Percentiles rank a stretch among this genome's conserved stretches.
Conservation (phyloP, 2,888 invertebrate genomes). For the Embidobia sp. region DNA sequence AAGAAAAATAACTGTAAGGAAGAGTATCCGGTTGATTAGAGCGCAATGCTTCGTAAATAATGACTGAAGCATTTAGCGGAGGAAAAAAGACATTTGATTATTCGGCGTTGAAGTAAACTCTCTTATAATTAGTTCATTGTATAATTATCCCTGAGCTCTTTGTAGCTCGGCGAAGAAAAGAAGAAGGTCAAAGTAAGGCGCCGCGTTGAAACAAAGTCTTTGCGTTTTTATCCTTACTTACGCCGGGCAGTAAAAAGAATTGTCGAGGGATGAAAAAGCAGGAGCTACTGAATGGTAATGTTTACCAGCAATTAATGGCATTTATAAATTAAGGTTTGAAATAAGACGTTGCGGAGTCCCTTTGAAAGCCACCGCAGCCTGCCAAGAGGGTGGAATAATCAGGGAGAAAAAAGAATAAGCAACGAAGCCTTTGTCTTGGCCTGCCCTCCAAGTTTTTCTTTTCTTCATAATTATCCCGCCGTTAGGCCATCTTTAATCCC, state of each 20-base stretch:
- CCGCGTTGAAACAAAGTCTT: conserved; percentile 63
- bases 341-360: conserved; percentile 62
- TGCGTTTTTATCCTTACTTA: conserved; percentile 70
- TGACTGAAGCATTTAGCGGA: neutral
- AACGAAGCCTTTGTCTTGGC: conserved; percentile 74
- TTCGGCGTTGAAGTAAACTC: conserved; percentile 47
- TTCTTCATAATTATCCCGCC: conserved; percentile 78
- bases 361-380: conserved; percentile 62
- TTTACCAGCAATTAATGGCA: conserved; percentile 75
- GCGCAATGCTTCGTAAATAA: conserved; percentile 30
- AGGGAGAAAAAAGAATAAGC: conserved; percentile 69
- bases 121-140: conserved; percentile 55
- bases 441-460: conserved; percentile 76
- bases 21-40: conserved; percentile 18
- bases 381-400: conserved; percentile 67
- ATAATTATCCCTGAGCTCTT: conserved; percentile 55
- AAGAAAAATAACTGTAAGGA: too few species aligned
- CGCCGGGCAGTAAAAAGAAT: conserved; percentile 43
- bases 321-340: conserved; percentile 69
- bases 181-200: conserved; percentile 49
- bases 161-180: conserved; percentile 39
- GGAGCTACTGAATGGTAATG: conserved; percentile 68
- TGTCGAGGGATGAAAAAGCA: conserved; percentile 52
- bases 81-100: conserved; percentile 47
- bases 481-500: conserved; percentile 76